Conservation (phyloP, 2,888 invertebrate species). For the Dryobota labecula region DNA sequence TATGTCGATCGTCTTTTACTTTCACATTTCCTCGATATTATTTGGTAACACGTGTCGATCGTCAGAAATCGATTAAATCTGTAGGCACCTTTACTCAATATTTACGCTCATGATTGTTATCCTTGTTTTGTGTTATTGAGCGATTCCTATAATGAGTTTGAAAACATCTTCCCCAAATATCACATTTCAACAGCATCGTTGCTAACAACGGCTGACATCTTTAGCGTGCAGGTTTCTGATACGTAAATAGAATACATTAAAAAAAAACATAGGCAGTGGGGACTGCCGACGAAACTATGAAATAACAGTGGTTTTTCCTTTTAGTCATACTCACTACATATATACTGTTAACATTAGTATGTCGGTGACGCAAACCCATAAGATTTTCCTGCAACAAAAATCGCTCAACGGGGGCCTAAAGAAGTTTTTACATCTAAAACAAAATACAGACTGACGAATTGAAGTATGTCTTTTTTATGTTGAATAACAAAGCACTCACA, state of each 20-base stretch:
- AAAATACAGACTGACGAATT: neutral
- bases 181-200: neutral
- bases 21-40: neutral
- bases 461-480: neutral
- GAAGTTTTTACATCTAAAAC: neutral
- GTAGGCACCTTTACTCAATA: neutral
- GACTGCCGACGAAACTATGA: neutral
- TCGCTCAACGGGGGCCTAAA: neutral
- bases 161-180: neutral
- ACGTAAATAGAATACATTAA: neutral
- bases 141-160: neutral
- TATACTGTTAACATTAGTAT: neutral
- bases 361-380: neutral
- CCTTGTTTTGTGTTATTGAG: slow-evolving; percentile 2
- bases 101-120: slow-evolving; percentile 11
- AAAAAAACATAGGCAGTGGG: neutral
- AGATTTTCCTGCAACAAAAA: neutral
- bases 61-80: neutral
- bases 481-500: neutral
- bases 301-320: neutral
- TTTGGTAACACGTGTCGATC: neutral
- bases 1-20: neutral
- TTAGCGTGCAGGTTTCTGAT: neutral
- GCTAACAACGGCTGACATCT: neutral
- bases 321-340: too few relatives aligned